Evolutionary conservation across 2,888 invertebrate species (phyloP), one percentile per base, ranked within the genome.

Genomic region (Syrphus vitripennis): DNA sequence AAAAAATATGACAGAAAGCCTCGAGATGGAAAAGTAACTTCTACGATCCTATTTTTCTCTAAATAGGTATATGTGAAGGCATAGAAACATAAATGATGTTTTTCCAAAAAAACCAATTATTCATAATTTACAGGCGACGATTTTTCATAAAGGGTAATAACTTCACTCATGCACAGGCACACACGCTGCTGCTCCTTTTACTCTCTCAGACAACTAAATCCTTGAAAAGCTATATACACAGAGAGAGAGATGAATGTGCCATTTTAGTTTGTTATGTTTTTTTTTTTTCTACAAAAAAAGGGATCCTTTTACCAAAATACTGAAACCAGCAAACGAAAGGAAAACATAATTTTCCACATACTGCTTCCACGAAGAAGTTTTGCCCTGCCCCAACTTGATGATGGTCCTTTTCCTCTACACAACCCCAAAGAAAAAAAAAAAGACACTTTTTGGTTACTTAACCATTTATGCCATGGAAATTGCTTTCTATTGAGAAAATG

Each of bases 71-170:
- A 2, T n/a, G n/a, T n/a, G n/a, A n/a, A n/a, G n/a, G n/a, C 10
- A 45, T 12, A 29, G 7, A 34, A 24, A 50, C 21, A 34, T 67
- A 67, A 50, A 55, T 55, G 40, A 79, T 63, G 67, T 53, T 45
- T 71, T 71, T 86, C 67, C 37, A 45, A 72, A 45, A 72, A 45
- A 81, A 70, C 67, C 86, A 77, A 86, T 86, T 86, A 77, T 74
- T 86, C 86, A 86, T 77, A 86, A 81, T 86, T 86, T 86, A 86
- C 61, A 77, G 81, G 69, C 67, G 81, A 69, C 77, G 59, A 86
- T 86, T 86, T 77, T 63, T 77, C 74, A 82, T 59, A 75, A 86
- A 81, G 63, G 72, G 48, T 72, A 80, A 75, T 84, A 80, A 55
- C 79, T 80, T 84, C 80, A 75, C 83, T 63, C 74, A 80, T 59